Evolutionary conservation across 2,113 vertebrate species (phyloP).

Genomic region (Aptenodytes patagonicus): DNA sequence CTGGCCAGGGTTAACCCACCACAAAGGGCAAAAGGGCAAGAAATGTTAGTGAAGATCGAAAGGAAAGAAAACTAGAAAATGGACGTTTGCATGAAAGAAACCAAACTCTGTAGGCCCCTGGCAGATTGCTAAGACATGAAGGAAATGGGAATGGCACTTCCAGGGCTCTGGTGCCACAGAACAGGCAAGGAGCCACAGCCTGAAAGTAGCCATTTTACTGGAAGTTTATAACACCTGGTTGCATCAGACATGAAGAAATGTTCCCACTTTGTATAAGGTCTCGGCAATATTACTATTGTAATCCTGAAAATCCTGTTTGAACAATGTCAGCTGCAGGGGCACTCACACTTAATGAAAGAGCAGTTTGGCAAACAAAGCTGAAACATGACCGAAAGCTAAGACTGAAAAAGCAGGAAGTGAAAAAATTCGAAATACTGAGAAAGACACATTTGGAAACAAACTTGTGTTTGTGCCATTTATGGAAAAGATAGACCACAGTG

Average conservation of each 20-base stretch:
- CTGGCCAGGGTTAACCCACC: not conserved
- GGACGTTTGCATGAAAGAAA: not conserved
- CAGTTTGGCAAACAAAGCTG: not conserved
- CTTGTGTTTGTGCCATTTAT: not conserved
- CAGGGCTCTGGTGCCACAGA: not conserved
- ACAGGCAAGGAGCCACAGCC: not conserved
- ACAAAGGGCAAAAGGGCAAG: not conserved
- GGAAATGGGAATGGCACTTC: not conserved
- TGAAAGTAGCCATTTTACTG: not conserved
- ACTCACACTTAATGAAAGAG: not conserved
- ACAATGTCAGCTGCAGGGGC: not conserved
- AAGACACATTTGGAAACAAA: not conserved
- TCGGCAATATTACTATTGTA: not conserved
- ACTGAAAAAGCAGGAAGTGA: not conserved
- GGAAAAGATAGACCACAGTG: not conserved
- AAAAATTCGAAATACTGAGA: not conserved
- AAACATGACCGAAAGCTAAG: not conserved
- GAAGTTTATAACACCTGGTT: not conserved
- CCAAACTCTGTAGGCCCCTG: not conserved
- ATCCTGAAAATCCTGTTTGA: not conserved
- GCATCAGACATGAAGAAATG: not conserved
- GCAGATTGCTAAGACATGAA: not conserved
- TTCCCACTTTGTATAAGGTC: not conserved
- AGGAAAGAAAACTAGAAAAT: not conserved
- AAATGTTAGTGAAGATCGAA: not conserved